Percentiles rank a stretch among this genome's conserved stretches.
Evolutionary conservation across 2,797 vertebrate species (phyloP).

Genomic region (Gobionotothen gibberifrons): DNA sequence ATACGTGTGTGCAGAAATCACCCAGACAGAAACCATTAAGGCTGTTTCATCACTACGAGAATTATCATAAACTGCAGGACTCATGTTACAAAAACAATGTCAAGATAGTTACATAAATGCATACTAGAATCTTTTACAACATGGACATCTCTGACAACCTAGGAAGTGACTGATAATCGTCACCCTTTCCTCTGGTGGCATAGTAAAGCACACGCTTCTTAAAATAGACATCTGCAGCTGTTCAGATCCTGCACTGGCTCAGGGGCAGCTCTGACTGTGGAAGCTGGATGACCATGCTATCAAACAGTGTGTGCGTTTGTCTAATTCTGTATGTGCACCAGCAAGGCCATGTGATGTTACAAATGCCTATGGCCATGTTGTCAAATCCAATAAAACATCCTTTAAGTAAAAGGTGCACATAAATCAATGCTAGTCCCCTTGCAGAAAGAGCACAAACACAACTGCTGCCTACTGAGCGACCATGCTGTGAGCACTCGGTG

Average conservation of each 20-base stretch:
- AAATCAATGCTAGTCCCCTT: background rate
- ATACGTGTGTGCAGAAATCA: constrained; percentile 10
- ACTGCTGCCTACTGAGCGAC: constrained; percentile 4
- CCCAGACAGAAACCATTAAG: background rate
- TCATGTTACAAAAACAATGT: background rate
- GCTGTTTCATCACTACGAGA: background rate
- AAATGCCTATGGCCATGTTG: constrained; percentile 32
- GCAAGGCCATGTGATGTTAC: constrained; percentile 36
- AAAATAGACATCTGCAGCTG: constrained; percentile 83
- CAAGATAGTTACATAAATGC: constrained; percentile 9
- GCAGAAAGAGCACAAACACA: constrained; percentile 11
- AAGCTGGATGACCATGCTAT: constrained; percentile 55
- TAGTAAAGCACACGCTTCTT: constrained; percentile 65
- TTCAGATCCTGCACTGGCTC: constrained; percentile 75
- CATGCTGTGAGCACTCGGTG: constrained; percentile 28
- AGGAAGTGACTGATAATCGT: constrained; percentile 63
- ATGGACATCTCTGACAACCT: constrained; percentile 14
- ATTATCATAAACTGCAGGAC: background rate
- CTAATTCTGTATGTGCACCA: constrained; percentile 19
- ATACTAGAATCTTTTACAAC: constrained; percentile 5
- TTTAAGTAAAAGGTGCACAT: constrained; percentile 10
- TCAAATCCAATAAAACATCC: constrained; percentile 4
- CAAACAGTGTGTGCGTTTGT: constrained; percentile 20
- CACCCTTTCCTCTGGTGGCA: constrained; percentile 68
- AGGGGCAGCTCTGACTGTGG: constrained; percentile 50